Conservation (phyloP, 2,113 vertebrate species). For the Callocephalon fimbriatum region DNA sequence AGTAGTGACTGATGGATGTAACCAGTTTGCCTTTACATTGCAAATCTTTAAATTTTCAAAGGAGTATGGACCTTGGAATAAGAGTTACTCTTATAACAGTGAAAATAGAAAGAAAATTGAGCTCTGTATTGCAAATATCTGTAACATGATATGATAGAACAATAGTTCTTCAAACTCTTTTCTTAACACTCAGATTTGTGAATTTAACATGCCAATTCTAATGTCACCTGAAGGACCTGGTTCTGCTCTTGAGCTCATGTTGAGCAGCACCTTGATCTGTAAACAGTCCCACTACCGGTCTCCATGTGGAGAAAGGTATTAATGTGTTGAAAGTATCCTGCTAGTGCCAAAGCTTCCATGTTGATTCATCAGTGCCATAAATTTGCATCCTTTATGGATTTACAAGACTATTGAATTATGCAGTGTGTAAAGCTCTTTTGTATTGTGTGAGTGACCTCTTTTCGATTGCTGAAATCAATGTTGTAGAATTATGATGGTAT, state of each 20-base stretch:
- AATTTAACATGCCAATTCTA: neutral
- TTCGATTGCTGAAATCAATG: neutral
- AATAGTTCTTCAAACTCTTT: neutral
- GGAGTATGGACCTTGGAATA: neutral
- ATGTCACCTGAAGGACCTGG: neutral
- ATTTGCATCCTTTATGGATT: neutral
- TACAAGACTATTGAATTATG: neutral
- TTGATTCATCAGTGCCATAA: neutral
- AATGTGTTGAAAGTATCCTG: neutral
- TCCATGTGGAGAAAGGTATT: neutral
- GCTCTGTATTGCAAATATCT: neutral
- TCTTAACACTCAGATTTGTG: neutral
- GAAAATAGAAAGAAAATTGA: neutral
- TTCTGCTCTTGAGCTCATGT: neutral
- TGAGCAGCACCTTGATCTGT: neutral
- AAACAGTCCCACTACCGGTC: neutral
- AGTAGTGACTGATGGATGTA: fast-evolving
- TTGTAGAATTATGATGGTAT: neutral
- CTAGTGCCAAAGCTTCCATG: neutral
- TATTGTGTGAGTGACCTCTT: neutral
- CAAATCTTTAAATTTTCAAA: neutral
- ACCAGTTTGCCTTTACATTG: neutral
- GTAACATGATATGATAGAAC: neutral
- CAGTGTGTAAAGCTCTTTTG: neutral
- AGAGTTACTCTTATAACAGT: neutral